phyloP scores from a whole-genome alignment of 2,797 vertebrate genomes.

The Chiroxiphia lanceolata region DNA sequence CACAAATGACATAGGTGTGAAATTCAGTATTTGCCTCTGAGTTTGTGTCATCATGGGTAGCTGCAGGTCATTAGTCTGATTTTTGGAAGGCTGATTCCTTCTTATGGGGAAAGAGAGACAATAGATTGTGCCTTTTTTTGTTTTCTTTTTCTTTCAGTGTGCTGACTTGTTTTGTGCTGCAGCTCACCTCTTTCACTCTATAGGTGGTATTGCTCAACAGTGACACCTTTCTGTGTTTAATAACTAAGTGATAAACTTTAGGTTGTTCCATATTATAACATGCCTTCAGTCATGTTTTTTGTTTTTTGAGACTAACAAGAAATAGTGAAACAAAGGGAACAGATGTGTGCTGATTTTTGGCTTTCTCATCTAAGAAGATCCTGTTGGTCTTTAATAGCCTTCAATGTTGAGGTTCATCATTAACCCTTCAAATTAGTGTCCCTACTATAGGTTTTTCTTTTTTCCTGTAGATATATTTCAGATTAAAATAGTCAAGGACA shows the following conservation, averaged over 20 bases:
- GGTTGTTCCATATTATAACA: background rate
- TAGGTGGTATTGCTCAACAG: background rate
- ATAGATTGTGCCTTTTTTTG: background rate
- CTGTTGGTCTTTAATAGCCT: background rate
- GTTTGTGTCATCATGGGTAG: background rate
- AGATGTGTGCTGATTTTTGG: background rate
- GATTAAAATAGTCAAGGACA: background rate
- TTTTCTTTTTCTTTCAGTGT: background rate
- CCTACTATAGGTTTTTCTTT: background rate
- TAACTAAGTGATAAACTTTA: background rate
- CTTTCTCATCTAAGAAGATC: background rate
- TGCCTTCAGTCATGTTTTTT: background rate
- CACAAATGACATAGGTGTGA: background rate
- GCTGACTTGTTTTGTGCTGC: background rate
- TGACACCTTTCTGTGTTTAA: background rate
- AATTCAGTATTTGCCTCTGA: background rate
- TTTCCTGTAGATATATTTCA: background rate
- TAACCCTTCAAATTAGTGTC: background rate
- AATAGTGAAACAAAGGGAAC: background rate
- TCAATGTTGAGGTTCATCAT: background rate
- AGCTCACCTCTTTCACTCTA: background rate
- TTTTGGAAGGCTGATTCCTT: background rate
- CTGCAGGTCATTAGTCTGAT: background rate
- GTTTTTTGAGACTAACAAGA: background rate
- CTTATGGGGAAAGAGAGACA: background rate